Conservation (phyloP, 2,797 vertebrate species). For the Poeciliopsis infans region DNA sequence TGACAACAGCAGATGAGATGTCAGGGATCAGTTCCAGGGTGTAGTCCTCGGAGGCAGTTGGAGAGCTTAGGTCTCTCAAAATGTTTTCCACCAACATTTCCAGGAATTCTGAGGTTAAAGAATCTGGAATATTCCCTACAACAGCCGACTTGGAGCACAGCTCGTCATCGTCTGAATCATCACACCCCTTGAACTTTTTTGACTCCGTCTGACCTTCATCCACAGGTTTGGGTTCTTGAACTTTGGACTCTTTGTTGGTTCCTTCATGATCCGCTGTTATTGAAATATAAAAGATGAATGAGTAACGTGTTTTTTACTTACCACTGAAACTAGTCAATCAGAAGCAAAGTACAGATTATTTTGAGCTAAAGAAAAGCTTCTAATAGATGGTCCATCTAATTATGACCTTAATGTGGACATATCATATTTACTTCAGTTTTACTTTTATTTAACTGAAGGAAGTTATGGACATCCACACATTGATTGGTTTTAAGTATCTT, state of each 20-base stretch:
- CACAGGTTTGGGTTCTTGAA: background rate
- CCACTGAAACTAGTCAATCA: background rate
- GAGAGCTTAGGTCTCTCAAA: conserved; percentile 35
- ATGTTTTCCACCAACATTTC: conserved; percentile 80
- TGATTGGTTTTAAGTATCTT: background rate
- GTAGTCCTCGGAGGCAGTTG: conserved; percentile 44
- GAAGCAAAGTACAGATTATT: background rate
- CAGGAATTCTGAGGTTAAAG: conserved; percentile 48
- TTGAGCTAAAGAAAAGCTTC: background rate
- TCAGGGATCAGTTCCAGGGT: conserved; percentile 69
- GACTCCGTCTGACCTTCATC: conserved; percentile 17
- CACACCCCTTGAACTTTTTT: background rate
- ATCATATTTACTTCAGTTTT: background rate
- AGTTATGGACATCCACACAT: background rate
- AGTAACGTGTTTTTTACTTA: background rate
- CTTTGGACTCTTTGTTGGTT: too few relatives aligned
- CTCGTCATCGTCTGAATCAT: conserved; percentile 37
- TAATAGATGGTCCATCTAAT: background rate
- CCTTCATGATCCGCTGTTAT: too few relatives aligned
- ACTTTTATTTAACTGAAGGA: background rate
- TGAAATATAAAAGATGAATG: background rate
- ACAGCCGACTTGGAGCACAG: conserved; percentile 46
- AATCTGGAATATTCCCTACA: conserved; percentile 64
- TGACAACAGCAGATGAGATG: conserved; percentile 69
- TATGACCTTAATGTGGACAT: background rate